phyloP scores from a whole-genome alignment of 30 jellyfish, hydroid and myxozoan genomes.

The Turritopsis rubra region DNA sequence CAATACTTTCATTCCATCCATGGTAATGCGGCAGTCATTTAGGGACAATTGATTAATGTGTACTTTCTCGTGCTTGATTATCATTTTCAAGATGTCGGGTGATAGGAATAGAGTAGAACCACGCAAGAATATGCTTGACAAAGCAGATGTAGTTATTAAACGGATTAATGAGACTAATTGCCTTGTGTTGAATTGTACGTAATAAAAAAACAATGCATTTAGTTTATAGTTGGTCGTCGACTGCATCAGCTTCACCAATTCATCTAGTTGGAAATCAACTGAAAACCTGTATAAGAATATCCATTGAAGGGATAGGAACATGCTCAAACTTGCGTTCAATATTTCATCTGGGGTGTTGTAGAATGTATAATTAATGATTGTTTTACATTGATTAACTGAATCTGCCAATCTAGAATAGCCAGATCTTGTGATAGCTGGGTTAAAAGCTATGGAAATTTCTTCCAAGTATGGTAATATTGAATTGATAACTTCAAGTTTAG shows the following conservation, averaged over 20 bases:
- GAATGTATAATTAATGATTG: neutral
- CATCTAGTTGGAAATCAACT: neutral
- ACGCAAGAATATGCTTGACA: neutral
- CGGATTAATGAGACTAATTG: neutral
- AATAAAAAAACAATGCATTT: neutral
- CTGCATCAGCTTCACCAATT: neutral
- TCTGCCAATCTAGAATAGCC: neutral
- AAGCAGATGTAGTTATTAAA: neutral
- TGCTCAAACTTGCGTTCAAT: neutral
- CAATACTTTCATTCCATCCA: neutral
- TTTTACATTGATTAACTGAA: neutral
- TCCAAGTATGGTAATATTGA: neutral
- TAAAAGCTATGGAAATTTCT: neutral
- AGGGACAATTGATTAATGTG: neutral
- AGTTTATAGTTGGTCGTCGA: neutral
- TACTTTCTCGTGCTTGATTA: neutral
- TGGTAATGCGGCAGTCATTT: neutral
- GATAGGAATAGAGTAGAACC: neutral
- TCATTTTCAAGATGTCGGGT: neutral
- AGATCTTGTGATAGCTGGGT: neutral
- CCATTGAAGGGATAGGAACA: neutral
- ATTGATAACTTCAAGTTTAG: neutral
- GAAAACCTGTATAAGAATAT: neutral
- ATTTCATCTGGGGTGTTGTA: neutral
- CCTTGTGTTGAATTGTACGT: neutral